phyloP scores from a whole-genome alignment of 2,888 invertebrate species.

The Conomelus anceps region DNA sequence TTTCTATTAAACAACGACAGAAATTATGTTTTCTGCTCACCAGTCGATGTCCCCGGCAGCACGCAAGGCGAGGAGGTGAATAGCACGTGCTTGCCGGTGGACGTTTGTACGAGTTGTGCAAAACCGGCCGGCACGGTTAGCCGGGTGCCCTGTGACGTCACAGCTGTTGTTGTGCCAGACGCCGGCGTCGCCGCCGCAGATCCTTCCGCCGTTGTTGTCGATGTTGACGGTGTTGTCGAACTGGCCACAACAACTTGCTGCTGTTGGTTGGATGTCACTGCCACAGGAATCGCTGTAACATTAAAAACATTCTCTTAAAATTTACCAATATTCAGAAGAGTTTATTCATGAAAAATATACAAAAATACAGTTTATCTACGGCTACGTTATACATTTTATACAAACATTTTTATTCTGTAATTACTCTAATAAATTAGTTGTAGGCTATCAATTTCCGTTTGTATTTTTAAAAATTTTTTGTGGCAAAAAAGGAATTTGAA shows the following conservation, averaged over 20 bases:
- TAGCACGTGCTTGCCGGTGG: slow-evolving; percentile 58
- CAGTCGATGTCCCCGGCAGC: slow-evolving; percentile 16
- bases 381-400: too few species aligned
- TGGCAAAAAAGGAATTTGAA: too few species aligned
- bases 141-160: background rate
- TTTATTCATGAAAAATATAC: background rate
- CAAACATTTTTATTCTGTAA: too few species aligned
- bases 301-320: background rate
- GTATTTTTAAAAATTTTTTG: too few species aligned
- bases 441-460: too few species aligned
- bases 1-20: too few species aligned
- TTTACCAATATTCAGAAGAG: background rate
- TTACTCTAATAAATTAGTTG: too few species aligned
- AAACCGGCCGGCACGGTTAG: slow-evolving; percentile 35
- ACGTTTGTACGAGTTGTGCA: slow-evolving; percentile 64
- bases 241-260: background rate
- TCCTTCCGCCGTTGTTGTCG: background rate
- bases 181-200: slow-evolving; percentile 34
- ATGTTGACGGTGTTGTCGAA: background rate
- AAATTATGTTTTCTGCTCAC: background rate
- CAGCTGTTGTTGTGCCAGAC: slow-evolving; percentile 36
- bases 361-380: too few species aligned
- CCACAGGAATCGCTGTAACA: slow-evolving; percentile 46
- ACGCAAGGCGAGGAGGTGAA: slow-evolving; percentile 24
- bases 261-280: slow-evolving; percentile 34